Conservation (phyloP, 2,888 invertebrate species). For the Ligdia adustata region DNA sequence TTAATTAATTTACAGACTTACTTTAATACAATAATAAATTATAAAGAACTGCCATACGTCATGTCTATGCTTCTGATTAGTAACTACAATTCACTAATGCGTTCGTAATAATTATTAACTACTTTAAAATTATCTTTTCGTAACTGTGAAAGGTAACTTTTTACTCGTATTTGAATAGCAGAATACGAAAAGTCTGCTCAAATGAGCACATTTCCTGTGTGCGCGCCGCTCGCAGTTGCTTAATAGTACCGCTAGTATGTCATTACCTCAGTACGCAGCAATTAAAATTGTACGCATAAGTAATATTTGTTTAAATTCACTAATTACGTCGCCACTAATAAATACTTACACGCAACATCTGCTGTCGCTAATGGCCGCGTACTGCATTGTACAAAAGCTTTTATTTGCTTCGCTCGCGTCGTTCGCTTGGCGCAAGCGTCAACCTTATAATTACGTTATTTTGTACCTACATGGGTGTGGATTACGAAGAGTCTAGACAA, state of each 20-base stretch:
- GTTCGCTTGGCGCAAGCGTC: slow-evolving; percentile 42
- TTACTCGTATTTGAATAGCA: neutral
- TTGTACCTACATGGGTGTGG: slow-evolving; percentile 30
- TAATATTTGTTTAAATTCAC: slow-evolving; percentile 81
- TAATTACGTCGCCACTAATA: slow-evolving; percentile 77
- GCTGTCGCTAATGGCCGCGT: slow-evolving; percentile 61
- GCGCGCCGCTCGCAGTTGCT: slow-evolving; percentile 43
- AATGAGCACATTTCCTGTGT: slow-evolving; percentile 45
- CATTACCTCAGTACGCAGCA: slow-evolving; percentile 60
- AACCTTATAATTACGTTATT: slow-evolving; percentile 60
- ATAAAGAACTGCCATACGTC: too few species aligned
- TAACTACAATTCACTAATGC: slow-evolving; percentile 1
- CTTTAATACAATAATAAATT: too few species aligned
- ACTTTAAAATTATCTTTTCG: slow-evolving; percentile 27
- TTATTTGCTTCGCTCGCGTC: slow-evolving; percentile 63
- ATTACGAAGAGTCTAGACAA: neutral
- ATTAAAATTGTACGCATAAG: slow-evolving; percentile 77
- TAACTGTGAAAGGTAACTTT: too few species aligned
- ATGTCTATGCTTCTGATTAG: too few species aligned
- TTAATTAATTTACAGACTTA: too few species aligned
- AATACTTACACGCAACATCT: slow-evolving; percentile 78
- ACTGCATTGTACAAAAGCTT: slow-evolving; percentile 64
- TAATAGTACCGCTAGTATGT: slow-evolving; percentile 47
- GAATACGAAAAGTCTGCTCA: slow-evolving; percentile 5
- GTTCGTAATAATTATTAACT: too few species aligned